Percentiles rank a stretch among this genome's conserved stretches.
These are phyloP conservation scores for Forbesichthys papilliferus DNA, from an alignment of 2,113 vertebrate species.

Conservation along the genomic window DNA sequence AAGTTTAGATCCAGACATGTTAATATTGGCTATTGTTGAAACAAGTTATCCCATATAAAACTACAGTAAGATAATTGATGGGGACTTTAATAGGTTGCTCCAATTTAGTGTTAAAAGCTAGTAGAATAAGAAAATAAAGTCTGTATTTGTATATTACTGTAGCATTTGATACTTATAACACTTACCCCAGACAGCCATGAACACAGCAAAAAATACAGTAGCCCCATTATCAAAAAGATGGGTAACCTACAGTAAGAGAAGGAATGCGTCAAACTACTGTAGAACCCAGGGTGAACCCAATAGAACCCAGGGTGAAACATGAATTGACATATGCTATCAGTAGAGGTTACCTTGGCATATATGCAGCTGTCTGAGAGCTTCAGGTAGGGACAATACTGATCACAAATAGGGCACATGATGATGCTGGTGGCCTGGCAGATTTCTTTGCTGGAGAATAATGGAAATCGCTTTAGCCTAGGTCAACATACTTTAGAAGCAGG, in stretches of 20 bases:
- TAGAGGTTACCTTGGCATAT: slow-evolving; percentile 74
- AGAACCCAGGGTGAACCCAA: not conserved
- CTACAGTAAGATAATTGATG: too few relatives aligned
- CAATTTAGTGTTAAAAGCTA: too few relatives aligned
- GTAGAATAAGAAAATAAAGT: too few relatives aligned
- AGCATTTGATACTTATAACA: slow-evolving; percentile 12
- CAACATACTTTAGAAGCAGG: not conserved
- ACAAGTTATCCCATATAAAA: too few relatives aligned
- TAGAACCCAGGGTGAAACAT: not conserved
- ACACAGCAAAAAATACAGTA: slow-evolving; percentile 97
- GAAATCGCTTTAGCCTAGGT: slow-evolving; percentile 17
- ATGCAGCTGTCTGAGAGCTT: slow-evolving; percentile 92
- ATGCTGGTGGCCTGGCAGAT: slow-evolving; percentile 91
- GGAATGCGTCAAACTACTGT: slow-evolving; percentile 9
- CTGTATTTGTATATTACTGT: too few relatives aligned
- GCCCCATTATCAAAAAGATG: slow-evolving; percentile 96
- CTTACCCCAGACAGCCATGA: slow-evolving; percentile 99
- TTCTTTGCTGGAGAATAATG: slow-evolving; percentile 88
- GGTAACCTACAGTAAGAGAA: slow-evolving; percentile 78
- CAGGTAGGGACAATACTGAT: slow-evolving; percentile 96
- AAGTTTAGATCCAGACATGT: too few relatives aligned
- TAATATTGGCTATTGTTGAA: too few relatives aligned
- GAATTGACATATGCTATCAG: not conserved
- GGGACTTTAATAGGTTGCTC: too few relatives aligned
- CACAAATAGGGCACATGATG: slow-evolving; percentile 97